Evolutionary conservation across 2,113 vertebrate species (phyloP).

Genomic region (Antigone vipio): DNA sequence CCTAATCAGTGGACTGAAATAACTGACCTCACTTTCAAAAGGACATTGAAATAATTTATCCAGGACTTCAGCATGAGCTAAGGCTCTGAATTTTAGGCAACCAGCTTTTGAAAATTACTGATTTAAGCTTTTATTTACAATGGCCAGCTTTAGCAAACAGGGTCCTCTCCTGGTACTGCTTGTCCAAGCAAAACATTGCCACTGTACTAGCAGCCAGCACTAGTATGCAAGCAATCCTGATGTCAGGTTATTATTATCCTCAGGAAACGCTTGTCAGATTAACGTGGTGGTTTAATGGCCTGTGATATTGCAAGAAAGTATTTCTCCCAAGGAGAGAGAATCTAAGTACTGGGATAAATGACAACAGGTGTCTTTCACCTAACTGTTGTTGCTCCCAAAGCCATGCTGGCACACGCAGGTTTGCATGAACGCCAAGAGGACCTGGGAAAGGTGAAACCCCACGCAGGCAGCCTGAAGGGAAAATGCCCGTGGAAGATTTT

Average conservation of each 20-base stretch:
- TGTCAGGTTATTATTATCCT: neutral
- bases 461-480: neutral
- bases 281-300: neutral
- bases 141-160: neutral
- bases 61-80: neutral
- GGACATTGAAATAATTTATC: neutral
- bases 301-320: neutral
- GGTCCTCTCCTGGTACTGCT: neutral
- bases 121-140: neutral
- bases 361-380: neutral
- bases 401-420: fast-evolving
- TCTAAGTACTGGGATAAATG: neutral
- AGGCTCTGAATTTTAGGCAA: neutral
- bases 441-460: neutral
- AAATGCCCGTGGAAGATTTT: neutral
- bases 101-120: neutral
- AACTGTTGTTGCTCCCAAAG: neutral
- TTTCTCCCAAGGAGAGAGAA: neutral
- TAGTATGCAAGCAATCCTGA: neutral
- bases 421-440: neutral
- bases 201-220: neutral
- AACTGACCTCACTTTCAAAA: neutral
- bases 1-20: neutral
- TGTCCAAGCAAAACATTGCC: neutral
- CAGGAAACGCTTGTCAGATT: neutral